A percentile compares a stretch with the other conserved stretches of the same genome.
Evolutionary conservation across 2,888 invertebrate species (phyloP).

Genomic region (Schrankia costaestrigalis): DNA sequence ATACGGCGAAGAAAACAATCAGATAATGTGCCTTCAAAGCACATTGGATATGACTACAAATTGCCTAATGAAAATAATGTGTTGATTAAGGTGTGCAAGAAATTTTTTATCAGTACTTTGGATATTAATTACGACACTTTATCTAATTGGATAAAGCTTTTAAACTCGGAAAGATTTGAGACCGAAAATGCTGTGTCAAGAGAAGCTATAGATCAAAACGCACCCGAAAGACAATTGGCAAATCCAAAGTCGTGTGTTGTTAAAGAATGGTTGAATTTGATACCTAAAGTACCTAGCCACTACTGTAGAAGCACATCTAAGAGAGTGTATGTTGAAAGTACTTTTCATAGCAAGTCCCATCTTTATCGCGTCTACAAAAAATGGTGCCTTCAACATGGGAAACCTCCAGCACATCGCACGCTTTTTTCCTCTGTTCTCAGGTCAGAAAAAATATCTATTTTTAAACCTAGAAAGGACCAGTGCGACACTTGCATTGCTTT

Average conservation of each 20-base stretch:
- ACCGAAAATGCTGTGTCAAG: background rate
- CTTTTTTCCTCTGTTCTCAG: background rate
- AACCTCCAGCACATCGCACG: background rate
- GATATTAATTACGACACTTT: constrained; percentile 1
- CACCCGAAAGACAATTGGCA: background rate
- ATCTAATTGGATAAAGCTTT: constrained; percentile 1
- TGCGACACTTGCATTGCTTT: constrained; percentile 8
- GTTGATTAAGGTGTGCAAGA: background rate
- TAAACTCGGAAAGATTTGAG: background rate
- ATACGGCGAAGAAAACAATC: background rate
- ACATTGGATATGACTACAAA: background rate
- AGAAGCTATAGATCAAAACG: background rate
- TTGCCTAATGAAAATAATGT: background rate
- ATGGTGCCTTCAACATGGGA: background rate
- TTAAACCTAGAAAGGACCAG: constrained; percentile 9
- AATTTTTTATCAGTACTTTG: constrained; percentile 1
- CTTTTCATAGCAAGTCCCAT: background rate
- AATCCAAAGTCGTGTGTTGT: background rate
- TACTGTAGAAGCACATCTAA: background rate
- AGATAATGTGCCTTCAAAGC: background rate
- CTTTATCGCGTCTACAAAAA: background rate
- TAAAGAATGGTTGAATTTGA: constrained; percentile 5
- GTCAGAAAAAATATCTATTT: constrained; percentile 5
- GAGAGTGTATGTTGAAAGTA: background rate
- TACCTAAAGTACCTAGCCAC: constrained; percentile 4